These are phyloP conservation scores for Batillaria attramentaria DNA, from an alignment of 1,140 invertebrate genomes.

Conservation along the genomic window DNA sequence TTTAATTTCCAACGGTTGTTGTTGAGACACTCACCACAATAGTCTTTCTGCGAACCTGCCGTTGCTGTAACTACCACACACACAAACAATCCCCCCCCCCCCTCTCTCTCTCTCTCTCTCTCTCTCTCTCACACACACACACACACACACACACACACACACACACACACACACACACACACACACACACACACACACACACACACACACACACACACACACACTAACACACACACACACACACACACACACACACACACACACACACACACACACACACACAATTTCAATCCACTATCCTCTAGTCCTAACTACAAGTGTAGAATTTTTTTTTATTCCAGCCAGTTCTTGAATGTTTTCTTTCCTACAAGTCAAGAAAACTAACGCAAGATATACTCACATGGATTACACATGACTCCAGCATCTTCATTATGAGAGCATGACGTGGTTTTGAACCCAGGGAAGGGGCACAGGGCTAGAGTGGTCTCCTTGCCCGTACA, in stretches of 20 bases:
- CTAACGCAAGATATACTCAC: too few relatives aligned
- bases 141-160: background rate
- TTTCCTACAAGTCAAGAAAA: too few relatives aligned
- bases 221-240: background rate
- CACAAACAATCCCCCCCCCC: too few relatives aligned
- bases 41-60: too few relatives aligned
- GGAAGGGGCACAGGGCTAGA: background rate
- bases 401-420: background rate
- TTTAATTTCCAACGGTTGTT: too few relatives aligned
- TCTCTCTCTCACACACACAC: background rate
- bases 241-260: too few relatives aligned
- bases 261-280: too few relatives aligned
- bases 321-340: too few relatives aligned
- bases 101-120: background rate
- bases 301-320: too few relatives aligned
- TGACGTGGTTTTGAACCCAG: background rate
- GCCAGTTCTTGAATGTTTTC: too few relatives aligned
- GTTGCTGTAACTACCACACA: too few relatives aligned
- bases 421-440: background rate
- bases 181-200: constrained; percentile 1
- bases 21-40: too few relatives aligned
- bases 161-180: background rate
- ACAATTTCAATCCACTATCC: background rate
- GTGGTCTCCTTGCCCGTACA: background rate
- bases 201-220: constrained; percentile 6